phyloP scores from a whole-genome alignment of 2,113 vertebrate species.

The Halcyon senegalensis region DNA sequence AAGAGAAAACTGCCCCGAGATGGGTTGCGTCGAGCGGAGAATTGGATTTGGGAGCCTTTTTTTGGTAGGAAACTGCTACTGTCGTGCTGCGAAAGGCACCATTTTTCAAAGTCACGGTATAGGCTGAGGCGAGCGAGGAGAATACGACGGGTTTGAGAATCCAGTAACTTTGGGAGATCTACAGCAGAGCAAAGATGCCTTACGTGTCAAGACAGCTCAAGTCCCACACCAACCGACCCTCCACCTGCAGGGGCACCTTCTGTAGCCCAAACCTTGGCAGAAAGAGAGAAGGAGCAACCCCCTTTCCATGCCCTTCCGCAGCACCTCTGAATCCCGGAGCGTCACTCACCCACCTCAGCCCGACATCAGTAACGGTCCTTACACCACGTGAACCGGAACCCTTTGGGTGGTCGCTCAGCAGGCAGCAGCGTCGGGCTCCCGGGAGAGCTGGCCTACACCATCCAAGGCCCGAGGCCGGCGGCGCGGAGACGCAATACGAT shows the following conservation, averaged over 20 bases:
- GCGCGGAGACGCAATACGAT: accelerated
- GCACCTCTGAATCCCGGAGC: neutral
- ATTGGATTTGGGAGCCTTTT: neutral
- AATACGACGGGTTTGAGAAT: neutral
- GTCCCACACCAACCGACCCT: neutral
- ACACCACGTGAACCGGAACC: neutral
- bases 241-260: neutral
- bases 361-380: neutral
- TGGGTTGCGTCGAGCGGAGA: accelerated
- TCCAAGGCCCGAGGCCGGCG: accelerated
- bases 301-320: neutral
- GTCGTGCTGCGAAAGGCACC: slow-evolving; percentile 36
- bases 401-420: neutral
- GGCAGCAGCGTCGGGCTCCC: neutral
- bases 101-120: neutral
- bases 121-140: neutral
- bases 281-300: neutral
- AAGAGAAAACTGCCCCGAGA: neutral
- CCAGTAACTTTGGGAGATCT: neutral
- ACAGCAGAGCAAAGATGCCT: neutral
- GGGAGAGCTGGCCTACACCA: neutral
- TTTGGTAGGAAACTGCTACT: neutral
- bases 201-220: neutral
- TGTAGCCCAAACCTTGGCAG: neutral
- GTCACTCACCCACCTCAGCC: neutral